Conservation (phyloP, 2,888 invertebrate species). For the Andrena minutula region DNA sequence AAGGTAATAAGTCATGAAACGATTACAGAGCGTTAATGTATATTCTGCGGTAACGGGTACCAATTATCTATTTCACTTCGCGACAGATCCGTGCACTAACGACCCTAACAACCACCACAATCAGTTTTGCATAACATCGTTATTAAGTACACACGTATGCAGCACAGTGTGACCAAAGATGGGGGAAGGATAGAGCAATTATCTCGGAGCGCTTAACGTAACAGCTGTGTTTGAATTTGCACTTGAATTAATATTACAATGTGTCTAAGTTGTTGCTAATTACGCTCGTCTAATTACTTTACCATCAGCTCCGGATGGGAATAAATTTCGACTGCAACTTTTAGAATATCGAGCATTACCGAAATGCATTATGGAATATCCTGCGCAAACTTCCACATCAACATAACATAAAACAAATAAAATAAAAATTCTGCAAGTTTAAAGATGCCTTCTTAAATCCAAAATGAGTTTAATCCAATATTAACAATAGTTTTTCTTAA, state of each 20-base stretch:
- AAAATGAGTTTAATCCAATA: no score
- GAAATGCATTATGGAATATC: no score
- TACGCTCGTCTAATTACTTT: not conserved
- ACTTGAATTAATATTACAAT: constrained; percentile 4
- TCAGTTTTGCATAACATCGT: constrained; percentile 6
- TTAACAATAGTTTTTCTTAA: no score
- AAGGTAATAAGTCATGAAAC: not conserved
- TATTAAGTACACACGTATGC: not conserved
- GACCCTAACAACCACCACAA: not conserved
- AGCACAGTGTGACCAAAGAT: not conserved
- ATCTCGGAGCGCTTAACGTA: not conserved
- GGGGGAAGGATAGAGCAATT: not conserved
- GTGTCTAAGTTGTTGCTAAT: not conserved
- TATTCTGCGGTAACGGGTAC: not conserved
- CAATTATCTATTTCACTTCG: constrained; percentile 1
- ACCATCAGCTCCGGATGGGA: no score
- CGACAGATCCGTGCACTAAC: not conserved
- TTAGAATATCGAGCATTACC: no score
- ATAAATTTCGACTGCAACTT: no score
- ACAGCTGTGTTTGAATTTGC: not conserved
- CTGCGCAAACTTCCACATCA: no score
- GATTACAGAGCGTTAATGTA: not conserved
- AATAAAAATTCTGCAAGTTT: no score
- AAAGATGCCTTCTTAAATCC: no score
- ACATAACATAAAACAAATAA: no score